A percentile compares a stretch with the other conserved stretches of the same genome.
Conservation (phyloP, 2,797 vertebrate genomes). For the Morelia viridis region DNA sequence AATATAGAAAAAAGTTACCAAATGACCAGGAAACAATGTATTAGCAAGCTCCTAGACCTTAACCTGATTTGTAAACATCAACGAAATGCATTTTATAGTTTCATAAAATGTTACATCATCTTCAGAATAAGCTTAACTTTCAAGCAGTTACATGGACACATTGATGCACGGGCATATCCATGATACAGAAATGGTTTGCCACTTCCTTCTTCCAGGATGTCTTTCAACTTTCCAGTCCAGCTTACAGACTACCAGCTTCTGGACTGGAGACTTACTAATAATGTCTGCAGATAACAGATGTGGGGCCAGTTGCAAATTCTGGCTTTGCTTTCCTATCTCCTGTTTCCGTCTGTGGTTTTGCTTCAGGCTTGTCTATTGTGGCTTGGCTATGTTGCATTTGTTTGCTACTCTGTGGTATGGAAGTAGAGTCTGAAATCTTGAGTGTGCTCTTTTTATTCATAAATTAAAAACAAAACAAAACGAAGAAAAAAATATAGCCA, state of each 20-base stretch:
- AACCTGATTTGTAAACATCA: background rate
- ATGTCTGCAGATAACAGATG: background rate
- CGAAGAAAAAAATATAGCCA: background rate
- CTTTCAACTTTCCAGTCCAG: background rate
- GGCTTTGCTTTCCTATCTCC: constrained; percentile 1
- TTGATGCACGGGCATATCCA: no score
- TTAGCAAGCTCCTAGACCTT: background rate
- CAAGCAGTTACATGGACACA: no score
- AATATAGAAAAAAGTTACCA: background rate
- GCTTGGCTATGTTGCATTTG: constrained; percentile 11
- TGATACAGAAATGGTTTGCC: no score
- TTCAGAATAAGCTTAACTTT: no score
- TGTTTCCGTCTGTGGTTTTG: background rate
- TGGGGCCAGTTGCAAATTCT: constrained; percentile 7
- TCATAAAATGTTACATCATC: no score
- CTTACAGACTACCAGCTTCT: background rate
- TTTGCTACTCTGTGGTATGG: constrained; percentile 32
- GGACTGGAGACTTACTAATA: background rate
- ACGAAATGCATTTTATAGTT: background rate
- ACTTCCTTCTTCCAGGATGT: no score
- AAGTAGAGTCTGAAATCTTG: background rate
- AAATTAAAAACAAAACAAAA: background rate
- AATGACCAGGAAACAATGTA: background rate
- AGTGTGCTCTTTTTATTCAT: background rate
- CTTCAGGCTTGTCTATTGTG: background rate